A percentile compares a stretch with the other conserved stretches of the same genome.
Evolutionary conservation across 2,113 vertebrate species (phyloP).

Genomic region (Formicarius rufipectus): DNA sequence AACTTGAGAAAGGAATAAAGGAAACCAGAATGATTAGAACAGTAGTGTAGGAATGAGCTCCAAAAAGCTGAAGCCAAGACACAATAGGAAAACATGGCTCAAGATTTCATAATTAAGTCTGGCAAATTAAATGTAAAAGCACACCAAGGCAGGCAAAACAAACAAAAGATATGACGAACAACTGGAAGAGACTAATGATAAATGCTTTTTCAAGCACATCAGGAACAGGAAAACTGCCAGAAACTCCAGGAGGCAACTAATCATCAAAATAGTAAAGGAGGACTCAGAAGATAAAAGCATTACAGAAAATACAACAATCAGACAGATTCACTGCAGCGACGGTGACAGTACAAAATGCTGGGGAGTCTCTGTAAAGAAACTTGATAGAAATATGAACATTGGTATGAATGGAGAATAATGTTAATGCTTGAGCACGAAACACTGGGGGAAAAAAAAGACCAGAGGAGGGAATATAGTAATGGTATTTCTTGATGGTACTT

Average conservation of each 20-base stretch:
- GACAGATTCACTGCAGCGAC: not conserved
- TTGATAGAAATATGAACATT: not conserved
- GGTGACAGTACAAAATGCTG: fast-evolving
- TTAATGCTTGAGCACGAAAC: not conserved
- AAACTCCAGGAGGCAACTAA: slow-evolving; percentile 9
- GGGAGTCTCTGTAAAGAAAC: not conserved
- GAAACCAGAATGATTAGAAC: not conserved
- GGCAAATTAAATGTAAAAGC: not conserved
- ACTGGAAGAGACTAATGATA: not conserved
- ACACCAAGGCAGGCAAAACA: not conserved
- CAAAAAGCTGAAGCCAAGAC: not conserved
- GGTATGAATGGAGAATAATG: not conserved
- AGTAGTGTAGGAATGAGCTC: not conserved
- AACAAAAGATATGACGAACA: not conserved
- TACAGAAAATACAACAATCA: not conserved
- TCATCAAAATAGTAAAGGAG: not conserved
- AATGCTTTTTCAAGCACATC: not conserved
- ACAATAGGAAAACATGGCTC: not conserved
- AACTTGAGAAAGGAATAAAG: not conserved
- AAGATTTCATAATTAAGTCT: not conserved
- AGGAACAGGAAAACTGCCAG: not conserved
- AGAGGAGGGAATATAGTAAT: not conserved
- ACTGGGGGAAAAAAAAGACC: not conserved
- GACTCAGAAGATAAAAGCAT: not conserved
- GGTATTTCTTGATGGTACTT: not conserved